Evolutionary conservation across 92 coral and sea anemone species (phyloP), one percentile per base, ranked within the genome.

Genomic region (Porites rus): DNA sequence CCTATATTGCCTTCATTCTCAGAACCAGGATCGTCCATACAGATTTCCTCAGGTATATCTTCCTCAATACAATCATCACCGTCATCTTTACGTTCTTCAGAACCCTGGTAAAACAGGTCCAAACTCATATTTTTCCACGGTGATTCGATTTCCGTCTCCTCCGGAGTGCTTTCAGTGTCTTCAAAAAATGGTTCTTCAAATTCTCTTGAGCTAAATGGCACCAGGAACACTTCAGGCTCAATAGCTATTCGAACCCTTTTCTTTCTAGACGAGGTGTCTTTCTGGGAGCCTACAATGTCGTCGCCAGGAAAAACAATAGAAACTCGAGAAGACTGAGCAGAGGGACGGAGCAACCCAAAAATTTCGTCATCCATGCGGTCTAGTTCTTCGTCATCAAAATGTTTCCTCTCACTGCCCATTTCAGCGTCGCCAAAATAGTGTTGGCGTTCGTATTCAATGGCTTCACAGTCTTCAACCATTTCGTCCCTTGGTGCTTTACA

Each of bases 151-250:
- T 16, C 71, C 38, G 10, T 21, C 12, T 24, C 24, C 1, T 67
- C 50, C 18, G 60, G 46, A 62, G 8, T 11, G 4, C 2, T 17
- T 13, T 63, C 82, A 9, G 59, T 43, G 24, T 46, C 83, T 18
- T 79, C 83, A 79, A 79, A 65, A 62, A 18, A 77, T 8, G 83
- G 83, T 50, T 79, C 83, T 50, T 65, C 73, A 67, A 79, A 79
- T 53, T 79, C 83, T 64, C 73, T 54, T 64, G 83, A 79, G 58
- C 83, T 79, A 63, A 79, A 79, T 65, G 83, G 83, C 43, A 79
- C 83, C 10, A 62, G 25, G 61, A 78, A 78, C 2, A 78, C 72
- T 43, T 78, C 82, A 19, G 82, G 82, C 60, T 78, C 82, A 1
- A 65, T 31, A 5, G 38, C 22, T 10, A 78, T 38, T 19, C 60